Evolutionary conservation across 2,113 vertebrate genomes (phyloP).

Genomic region (Carettochelys insculpta): DNA sequence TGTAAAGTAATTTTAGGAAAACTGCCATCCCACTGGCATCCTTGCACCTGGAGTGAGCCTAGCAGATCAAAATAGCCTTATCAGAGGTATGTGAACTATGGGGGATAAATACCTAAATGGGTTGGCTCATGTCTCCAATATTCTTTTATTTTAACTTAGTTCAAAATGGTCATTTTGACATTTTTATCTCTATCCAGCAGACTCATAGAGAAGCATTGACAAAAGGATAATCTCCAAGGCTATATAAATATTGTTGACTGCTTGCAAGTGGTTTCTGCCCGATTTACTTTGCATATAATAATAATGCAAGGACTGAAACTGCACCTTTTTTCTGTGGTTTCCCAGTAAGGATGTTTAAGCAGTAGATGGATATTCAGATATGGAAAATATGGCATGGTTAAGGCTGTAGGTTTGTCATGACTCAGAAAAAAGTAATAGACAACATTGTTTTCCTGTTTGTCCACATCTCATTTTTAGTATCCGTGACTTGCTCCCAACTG

Average conservation of each 20-base stretch:
- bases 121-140: background rate
- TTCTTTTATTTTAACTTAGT: background rate
- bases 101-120: background rate
- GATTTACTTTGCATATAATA: background rate
- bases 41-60: background rate
- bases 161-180: background rate
- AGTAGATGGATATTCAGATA: background rate
- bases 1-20: background rate
- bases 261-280: slow-evolving; percentile 17
- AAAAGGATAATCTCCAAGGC: background rate
- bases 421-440: background rate
- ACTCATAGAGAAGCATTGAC: background rate
- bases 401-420: background rate
- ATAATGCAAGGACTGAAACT: background rate
- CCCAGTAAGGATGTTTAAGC: background rate
- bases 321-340: background rate
- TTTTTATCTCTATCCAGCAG: background rate
- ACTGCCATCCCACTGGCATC: background rate
- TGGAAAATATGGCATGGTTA: background rate
- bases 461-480: background rate
- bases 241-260: background rate
- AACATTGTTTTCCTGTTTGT: background rate
- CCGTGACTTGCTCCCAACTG: background rate
- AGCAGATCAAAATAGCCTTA: background rate
- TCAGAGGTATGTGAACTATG: background rate